These are phyloP conservation scores for Agrotis puta DNA, from an alignment of 2,888 invertebrate genomes.

Conservation along the genomic window DNA sequence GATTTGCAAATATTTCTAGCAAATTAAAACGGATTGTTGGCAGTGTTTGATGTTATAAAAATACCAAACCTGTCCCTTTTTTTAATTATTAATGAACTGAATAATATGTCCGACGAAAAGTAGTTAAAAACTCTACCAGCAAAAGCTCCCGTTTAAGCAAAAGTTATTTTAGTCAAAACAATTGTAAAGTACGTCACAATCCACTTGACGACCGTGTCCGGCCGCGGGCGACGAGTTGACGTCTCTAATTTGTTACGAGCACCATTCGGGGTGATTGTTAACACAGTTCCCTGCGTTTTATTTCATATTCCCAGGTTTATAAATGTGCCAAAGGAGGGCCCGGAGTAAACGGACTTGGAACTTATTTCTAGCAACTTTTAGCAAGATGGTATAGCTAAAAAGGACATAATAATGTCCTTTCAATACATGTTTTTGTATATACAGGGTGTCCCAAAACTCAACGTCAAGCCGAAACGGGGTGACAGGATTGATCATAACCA, in stretches of 20 bases:
- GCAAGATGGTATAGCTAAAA: neutral
- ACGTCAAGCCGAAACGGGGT: no score
- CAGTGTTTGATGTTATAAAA: neutral
- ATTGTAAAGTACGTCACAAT: conserved; percentile 67
- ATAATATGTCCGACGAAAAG: neutral
- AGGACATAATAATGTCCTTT: no score
- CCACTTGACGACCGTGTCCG: conserved; percentile 74
- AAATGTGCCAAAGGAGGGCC: conserved; percentile 34
- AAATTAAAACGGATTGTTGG: neutral
- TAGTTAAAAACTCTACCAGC: neutral
- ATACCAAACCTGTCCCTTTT: neutral
- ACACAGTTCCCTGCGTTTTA: conserved; percentile 51
- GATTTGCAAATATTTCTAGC: neutral
- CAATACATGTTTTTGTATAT: no score
- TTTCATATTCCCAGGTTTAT: conserved; percentile 34
- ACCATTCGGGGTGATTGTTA: conserved; percentile 61
- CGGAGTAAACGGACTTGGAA: neutral
- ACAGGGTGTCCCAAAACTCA: no score
- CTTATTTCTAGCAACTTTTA: conserved; percentile 8
- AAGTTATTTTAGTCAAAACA: conserved; percentile 68
- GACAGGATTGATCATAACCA: no score
- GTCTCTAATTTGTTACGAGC: conserved; percentile 64
- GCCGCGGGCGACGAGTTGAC: conserved; percentile 62
- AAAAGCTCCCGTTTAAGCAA: conserved; percentile 42
- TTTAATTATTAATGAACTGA: neutral